Evolutionary conservation across 2,888 invertebrate species (phyloP), one percentile per base, ranked within the genome.

Genomic region (Nebria salina): DNA sequence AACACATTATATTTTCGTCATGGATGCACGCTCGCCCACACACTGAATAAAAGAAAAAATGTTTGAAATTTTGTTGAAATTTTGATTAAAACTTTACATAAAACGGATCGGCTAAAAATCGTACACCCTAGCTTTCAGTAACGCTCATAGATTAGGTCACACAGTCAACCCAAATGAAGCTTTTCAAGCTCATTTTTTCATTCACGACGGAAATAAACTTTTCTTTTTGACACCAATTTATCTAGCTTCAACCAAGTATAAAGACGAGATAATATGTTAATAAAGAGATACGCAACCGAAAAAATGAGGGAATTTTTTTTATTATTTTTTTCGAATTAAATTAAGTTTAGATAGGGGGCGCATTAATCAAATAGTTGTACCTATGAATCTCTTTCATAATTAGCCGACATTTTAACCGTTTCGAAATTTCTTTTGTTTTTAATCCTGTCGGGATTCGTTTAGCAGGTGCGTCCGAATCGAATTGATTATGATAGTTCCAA

Each of bases 381-480:
- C 70, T 42, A 75, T 80, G 80, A 70, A 75, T 80, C 75, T 54
- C 54, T 80, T 75, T 75, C 75, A 80, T 80, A 80, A 80, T 80
- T 80, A 80, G 72, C 70, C 54, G 72, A 65, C 70, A 70, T 80
- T 79, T 34, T 80, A 80, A 65, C 72, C 20, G 68, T 80, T 75
- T 75, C 64, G 25, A 42, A 34, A 11, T 54, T 72, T 70, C 43
- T 75, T 20, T 43, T 42, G 41, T 26, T 26, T 20, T 13, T 41
- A 43, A 11, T 8, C 26, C 73, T 70, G 64, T 77, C 34, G 26
- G 34, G 79, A 75, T 75, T 75, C 68, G 80, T 72, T 75, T 75
- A 80, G 80, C 80, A 80, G 80, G 80, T 80, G 80, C 80, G 75
- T 79, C 70, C 5, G 68, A 68, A 75, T 80, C 75, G 75, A 80